Evolutionary conservation across 30 jellyfish, hydroid and myxozoan species (phyloP), one percentile per base, ranked within the genome.

Genomic region (Morbakka virulenta): DNA sequence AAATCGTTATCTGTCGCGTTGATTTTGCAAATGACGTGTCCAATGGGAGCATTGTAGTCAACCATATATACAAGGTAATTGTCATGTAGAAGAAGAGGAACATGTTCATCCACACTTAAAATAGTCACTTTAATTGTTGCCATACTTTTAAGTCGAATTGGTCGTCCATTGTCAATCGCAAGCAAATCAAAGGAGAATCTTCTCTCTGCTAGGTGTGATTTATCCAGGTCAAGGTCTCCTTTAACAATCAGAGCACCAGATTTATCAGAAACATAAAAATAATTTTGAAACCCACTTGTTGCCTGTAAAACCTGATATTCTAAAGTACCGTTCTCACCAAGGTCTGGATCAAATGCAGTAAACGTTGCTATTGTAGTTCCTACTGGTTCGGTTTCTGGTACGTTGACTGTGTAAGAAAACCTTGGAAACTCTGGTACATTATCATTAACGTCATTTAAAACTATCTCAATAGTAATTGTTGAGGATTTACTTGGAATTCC

Each of bases 1-100:
- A 13, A 53, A 75, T 92, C 99, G n/a, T 70, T 79, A 67, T 93
- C 96, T 17, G 96, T 86, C 22, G 99, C 99, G 73, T 93, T 77
- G 33, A 92, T 85, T 72, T 67, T 72, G 33, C 35, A 28, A 0
- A 77, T 62, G 41, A 62, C 27, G 23, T 81, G 47, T 4, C 87
- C 92, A 24, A 65, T 80, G 20, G 2, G 64, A n/a, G 57, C 64
- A 64, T 67, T 67, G 1, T 75, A 29, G 26, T 57, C 65, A 30
- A 86, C 36, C 61, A 53, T 33, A 74, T 84, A 64, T 23, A 77
- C 30, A 0, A 52, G 50, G 32, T 77, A 71, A 17, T 67, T 76
- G 29, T 81, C 34, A 69, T 92, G 98, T 13, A 67, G 50, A 53
- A 92, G 61, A 23, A 47, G 74, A 47, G 96, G 98, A 22, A 86